A percentile compares a stretch with the other conserved stretches of the same genome.
Conservation (phyloP, 2,888 invertebrate genomes). For the Stenolophus ochropezus region DNA sequence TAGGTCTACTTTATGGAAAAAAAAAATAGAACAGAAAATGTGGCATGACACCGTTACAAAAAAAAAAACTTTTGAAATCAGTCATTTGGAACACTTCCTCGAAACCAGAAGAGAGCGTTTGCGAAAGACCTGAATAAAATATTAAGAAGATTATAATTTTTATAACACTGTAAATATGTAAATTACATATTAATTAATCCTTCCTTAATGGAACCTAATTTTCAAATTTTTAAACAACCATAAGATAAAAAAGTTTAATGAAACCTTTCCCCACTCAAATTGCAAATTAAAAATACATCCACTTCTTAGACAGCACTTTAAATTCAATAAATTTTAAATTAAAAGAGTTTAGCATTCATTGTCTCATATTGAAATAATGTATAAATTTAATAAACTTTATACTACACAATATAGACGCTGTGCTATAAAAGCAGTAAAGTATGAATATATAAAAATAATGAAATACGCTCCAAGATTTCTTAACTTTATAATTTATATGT, state of each 20-base stretch:
- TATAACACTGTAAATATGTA: not conserved
- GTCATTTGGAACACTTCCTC: too few relatives aligned
- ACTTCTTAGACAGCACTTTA: not conserved
- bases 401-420: too few relatives aligned
- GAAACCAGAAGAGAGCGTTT: too few relatives aligned
- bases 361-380: not conserved
- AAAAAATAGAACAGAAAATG: too few relatives aligned
- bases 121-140: not conserved
- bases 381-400: not conserved
- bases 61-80: too few relatives aligned
- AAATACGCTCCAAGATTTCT: too few relatives aligned
- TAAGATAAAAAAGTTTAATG: not conserved
- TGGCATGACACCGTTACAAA: too few relatives aligned
- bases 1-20: too few relatives aligned
- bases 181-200: not conserved
- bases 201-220: not conserved
- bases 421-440: too few relatives aligned
- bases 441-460: too few relatives aligned
- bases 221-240: not conserved
- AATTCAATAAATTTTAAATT: not conserved
- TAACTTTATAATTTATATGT: too few relatives aligned
- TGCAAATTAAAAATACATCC: not conserved
- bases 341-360: not conserved
- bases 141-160: too few relatives aligned
- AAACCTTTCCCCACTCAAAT: not conserved